Evolutionary conservation across 1,140 invertebrate species (phyloP), one percentile per base, ranked within the genome.

Genomic region (Megalopta genalis): DNA sequence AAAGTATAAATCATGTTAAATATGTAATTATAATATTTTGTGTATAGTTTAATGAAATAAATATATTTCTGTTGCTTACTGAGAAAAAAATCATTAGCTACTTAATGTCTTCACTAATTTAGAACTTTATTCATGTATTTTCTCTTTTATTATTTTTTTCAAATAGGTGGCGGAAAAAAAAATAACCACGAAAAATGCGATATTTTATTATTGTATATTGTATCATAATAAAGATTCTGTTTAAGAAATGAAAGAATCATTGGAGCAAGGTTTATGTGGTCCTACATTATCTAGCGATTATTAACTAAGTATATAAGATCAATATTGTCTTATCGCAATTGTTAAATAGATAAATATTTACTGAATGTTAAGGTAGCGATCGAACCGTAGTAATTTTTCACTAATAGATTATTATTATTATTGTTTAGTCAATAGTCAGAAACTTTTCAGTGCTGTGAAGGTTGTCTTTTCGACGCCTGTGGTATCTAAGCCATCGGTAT

Each of bases 231-330:
- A 90, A 88, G 86, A 88, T 88, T 90, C 85, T 88, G 82, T 90
- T 88, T 88, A 90, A 88, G 82, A 85, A 89, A 72, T 86, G 86
- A 87, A 89, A 78, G 86, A 91, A 91, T 90, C 84, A 87, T 90
- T 90, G 87, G 91, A 93, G 92, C 92, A 93, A 93, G 92, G 91
- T 92, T 92, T 90, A 92, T 90, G 92, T 93, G 92, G 92, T 93
- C 89, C 88, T 91, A 92, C 87, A 92, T 90, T 89, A 85, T 88
- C 84, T 89, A 88, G 88, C 86, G 82, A 87, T 91, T 87, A 86
- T 87, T 86, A 46, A 84, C 86, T 91, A 91, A 83, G 62, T 83
- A 77, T 81, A 87, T 88, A 86, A 86, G 83, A 87, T 79, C 59
- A 87, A 74, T 68, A 91, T 89, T 89, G 82, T 90, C 87, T 87